Evolutionary conservation across 2,797 vertebrate genomes (phyloP).

Genomic region (Sylvilagus floridanus): DNA sequence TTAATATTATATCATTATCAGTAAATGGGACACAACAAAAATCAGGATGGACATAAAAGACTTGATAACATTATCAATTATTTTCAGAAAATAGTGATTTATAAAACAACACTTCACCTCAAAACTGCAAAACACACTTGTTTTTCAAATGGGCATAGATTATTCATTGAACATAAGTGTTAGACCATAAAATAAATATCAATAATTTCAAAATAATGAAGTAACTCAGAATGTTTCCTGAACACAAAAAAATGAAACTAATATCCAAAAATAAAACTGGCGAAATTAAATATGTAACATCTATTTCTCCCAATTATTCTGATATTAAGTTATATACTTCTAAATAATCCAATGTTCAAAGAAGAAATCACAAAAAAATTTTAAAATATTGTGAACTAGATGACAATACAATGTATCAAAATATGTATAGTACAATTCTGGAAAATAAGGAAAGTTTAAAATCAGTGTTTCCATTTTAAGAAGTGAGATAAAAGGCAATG

Average conservation of each 20-base stretch:
- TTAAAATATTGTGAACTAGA: neutral
- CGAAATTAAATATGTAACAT: neutral
- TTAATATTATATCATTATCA: neutral
- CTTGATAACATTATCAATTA: neutral
- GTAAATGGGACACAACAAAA: neutral
- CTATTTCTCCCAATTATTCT: neutral
- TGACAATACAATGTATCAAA: neutral
- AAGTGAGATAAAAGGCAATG: neutral
- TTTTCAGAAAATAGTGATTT: neutral
- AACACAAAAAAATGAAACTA: neutral
- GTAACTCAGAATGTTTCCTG: neutral
- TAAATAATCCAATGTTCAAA: neutral
- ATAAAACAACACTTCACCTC: neutral
- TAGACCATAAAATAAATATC: neutral
- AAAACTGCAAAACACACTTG: neutral
- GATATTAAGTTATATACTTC: neutral
- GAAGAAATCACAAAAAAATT: neutral
- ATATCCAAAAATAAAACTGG: neutral
- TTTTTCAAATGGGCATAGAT: neutral
- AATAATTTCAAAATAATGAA: neutral
- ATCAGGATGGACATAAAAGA: neutral
- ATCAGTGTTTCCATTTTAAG: neutral
- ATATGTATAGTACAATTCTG: neutral
- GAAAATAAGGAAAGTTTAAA: slow-evolving; percentile 23
- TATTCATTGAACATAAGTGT: neutral